Percentiles rank a stretch among this genome's conserved stretches.
Evolutionary conservation across 1,140 invertebrate species (phyloP).

Genomic region (Megalonaias nervosa): DNA sequence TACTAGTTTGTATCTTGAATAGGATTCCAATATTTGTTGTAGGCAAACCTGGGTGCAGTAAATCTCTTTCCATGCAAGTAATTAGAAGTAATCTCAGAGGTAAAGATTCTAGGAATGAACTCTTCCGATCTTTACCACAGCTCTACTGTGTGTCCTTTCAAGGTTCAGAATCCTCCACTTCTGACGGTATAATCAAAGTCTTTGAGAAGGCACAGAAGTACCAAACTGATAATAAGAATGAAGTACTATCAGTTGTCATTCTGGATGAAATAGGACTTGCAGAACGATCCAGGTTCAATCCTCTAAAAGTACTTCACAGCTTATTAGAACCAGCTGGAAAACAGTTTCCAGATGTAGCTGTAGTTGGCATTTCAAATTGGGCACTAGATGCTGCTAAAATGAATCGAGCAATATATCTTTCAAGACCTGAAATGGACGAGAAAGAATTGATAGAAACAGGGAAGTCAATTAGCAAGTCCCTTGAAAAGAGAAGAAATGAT

Average conservation of each 20-base stretch:
- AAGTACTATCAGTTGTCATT: slow-evolving; percentile 50
- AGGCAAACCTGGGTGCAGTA: slow-evolving; percentile 64
- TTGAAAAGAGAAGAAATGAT: neutral
- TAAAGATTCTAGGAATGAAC: slow-evolving; percentile 36
- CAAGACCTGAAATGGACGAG: slow-evolving; percentile 46
- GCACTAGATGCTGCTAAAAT: slow-evolving; percentile 54
- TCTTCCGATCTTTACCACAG: slow-evolving; percentile 54
- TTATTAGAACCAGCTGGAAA: slow-evolving; percentile 31
- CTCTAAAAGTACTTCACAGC: slow-evolving; percentile 45
- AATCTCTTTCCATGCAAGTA: slow-evolving; percentile 58
- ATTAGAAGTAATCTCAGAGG: slow-evolving; percentile 56
- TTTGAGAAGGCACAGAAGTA: slow-evolving; percentile 49
- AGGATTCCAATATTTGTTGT: slow-evolving; percentile 63
- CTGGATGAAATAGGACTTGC: slow-evolving; percentile 58
- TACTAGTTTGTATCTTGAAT: slow-evolving; percentile 58
- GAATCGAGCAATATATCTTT: slow-evolving; percentile 50
- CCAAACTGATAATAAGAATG: slow-evolving; percentile 30
- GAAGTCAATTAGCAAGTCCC: slow-evolving; percentile 25
- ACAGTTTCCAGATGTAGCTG: slow-evolving; percentile 40
- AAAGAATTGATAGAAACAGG: slow-evolving; percentile 27
- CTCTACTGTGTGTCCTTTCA: slow-evolving; percentile 52
- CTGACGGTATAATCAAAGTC: slow-evolving; percentile 47
- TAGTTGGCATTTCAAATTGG: slow-evolving; percentile 61
- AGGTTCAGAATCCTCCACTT: slow-evolving; percentile 50
- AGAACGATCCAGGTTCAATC: slow-evolving; percentile 43